Percentiles rank a stretch among this genome's conserved stretches.
Conservation (phyloP, 2,113 vertebrate genomes). For the Chaenocephalus aceratus region DNA sequence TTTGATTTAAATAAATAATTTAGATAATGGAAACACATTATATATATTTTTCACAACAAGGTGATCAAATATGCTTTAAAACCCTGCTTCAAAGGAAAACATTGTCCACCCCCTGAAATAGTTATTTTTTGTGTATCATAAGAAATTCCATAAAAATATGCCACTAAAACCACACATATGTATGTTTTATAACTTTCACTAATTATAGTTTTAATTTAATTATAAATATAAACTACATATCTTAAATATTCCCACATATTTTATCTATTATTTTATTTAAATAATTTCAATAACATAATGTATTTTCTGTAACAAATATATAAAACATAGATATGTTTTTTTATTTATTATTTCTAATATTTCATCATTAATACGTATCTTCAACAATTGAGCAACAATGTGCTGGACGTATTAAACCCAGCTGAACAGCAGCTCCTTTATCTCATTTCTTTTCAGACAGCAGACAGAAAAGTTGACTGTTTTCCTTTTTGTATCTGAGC, state of each 20-base stretch:
- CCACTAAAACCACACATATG: not conserved
- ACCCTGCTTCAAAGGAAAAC: not conserved
- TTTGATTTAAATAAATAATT: no score
- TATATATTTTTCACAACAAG: not conserved
- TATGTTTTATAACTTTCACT: not conserved
- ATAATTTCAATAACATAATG: no score
- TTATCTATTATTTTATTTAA: no score
- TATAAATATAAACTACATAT: no score
- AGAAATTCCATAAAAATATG: not conserved
- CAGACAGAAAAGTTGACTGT: conserved; percentile 16
- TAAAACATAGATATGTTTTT: no score
- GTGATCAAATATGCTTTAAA: not conserved
- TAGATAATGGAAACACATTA: no score
- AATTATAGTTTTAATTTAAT: not conserved
- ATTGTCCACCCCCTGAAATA: not conserved
- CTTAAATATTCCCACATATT: no score
- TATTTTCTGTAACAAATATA: no score
- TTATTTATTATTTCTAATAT: no score
- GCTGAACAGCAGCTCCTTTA: not conserved
- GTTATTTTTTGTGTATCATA: not conserved
- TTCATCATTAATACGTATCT: no score
- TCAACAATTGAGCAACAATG: not conserved
- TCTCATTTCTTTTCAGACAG: conserved; percentile 3
- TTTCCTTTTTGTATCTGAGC: not conserved
- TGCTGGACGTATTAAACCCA: not conserved